A percentile compares a stretch with the other conserved stretches of the same genome.
phyloP scores from a whole-genome alignment of 2,888 invertebrate genomes.

The Leptinotarsa juncta region DNA sequence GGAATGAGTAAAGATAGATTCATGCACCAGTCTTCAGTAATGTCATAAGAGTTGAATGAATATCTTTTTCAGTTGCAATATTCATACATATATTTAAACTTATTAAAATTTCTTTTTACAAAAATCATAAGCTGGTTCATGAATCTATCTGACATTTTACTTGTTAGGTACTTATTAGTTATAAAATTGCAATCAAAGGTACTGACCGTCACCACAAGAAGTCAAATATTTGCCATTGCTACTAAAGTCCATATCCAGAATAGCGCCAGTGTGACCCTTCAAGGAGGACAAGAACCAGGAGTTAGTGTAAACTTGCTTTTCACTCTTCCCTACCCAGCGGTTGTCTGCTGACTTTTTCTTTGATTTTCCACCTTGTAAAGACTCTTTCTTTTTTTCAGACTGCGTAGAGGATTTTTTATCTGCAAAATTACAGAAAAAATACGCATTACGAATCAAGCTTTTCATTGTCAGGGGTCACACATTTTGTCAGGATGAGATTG shows the following conservation, averaged over 20 bases:
- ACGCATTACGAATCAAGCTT: conserved; percentile 22
- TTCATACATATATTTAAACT: no score
- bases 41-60: no score
- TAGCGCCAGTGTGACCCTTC: conserved; percentile 83
- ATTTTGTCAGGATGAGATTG: conserved; percentile 21
- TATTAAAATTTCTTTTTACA: no score
- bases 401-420: conserved; percentile 40
- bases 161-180: neutral
- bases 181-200: conserved; percentile 13
- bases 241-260: conserved; percentile 84
- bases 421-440: conserved; percentile 39
- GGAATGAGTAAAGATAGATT: no score
- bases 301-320: conserved; percentile 73
- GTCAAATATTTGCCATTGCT: conserved; percentile 88
- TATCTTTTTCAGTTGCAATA: no score
- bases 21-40: no score
- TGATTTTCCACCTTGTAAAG: conserved; percentile 44
- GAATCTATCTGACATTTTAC: neutral
- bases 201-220: conserved; percentile 86
- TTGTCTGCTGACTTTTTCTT: conserved; percentile 66
- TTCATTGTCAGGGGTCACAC: conserved; percentile 28
- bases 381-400: conserved; percentile 45
- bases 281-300: conserved; percentile 84
- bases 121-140: no score
- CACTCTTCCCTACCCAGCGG: conserved; percentile 66